Percentiles rank a stretch among this genome's conserved stretches.
Evolutionary conservation across 2,888 invertebrate genomes (phyloP).

Genomic region (Drosophila acutilabella): DNA sequence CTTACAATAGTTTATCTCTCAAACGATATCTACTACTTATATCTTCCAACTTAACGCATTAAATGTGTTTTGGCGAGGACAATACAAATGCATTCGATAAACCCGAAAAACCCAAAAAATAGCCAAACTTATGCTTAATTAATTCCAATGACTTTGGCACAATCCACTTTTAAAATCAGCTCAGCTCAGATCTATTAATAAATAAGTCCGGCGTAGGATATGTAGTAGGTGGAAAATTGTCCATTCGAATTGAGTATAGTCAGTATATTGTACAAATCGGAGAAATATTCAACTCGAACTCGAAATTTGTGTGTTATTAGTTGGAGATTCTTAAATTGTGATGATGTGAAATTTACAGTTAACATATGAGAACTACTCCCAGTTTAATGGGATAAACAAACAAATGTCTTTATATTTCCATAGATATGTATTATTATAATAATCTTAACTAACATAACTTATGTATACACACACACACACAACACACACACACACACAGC

Average conservation of each 20-base stretch:
- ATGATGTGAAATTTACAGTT: conserved; percentile 86
- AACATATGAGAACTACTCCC: conserved; percentile 84
- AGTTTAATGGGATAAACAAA: conserved; percentile 84
- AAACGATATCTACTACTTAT: conserved; percentile 18
- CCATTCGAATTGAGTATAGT: conserved; percentile 19
- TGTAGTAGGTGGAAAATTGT: conserved; percentile 4
- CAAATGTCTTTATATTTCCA: conserved; percentile 80
- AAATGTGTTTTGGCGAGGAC: conserved; percentile 69
- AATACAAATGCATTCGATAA: conserved; percentile 48
- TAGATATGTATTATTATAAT: conserved; percentile 62
- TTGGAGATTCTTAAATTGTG: conserved; percentile 83
- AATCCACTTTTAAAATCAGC: conserved; percentile 24
- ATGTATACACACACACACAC: conserved; percentile 46
- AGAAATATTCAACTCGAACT: conserved; percentile 35
- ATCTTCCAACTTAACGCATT: conserved; percentile 65
- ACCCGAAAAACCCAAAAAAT: neutral
- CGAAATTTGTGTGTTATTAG: conserved; percentile 60
- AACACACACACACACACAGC: conserved; percentile 10
- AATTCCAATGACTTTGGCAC: conserved; percentile 29
- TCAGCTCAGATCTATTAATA: conserved; percentile 40
- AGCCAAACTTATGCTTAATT: conserved; percentile 10
- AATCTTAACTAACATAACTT: conserved; percentile 60
- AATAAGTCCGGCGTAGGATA: conserved; percentile 12
- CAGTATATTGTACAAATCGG: conserved; percentile 20
- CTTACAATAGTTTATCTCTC: conserved; percentile 58